phyloP scores from a whole-genome alignment of 1,140 invertebrate genomes.

The Drosophila sturtevanti region DNA sequence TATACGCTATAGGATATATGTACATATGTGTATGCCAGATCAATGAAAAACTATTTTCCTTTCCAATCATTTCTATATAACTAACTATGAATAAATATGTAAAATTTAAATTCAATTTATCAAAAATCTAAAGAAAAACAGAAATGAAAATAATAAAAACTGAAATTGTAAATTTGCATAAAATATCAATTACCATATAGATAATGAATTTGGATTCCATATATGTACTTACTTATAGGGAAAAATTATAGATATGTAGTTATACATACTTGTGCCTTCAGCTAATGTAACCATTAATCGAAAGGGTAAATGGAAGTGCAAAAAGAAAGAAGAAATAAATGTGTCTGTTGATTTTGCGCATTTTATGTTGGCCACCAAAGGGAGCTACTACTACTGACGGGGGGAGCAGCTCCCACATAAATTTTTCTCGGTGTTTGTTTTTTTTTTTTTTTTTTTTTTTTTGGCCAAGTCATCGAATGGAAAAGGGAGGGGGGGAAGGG shows the following conservation, averaged over 20 bases:
- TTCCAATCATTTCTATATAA: no score
- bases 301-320: constrained; percentile 16
- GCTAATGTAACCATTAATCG: constrained; percentile 8
- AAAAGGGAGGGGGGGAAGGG: background rate
- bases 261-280: background rate
- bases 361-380: constrained; percentile 41
- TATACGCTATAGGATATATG: background rate
- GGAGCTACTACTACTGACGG: constrained; percentile 18
- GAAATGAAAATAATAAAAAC: no score
- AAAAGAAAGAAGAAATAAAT: constrained; percentile 51
- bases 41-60: no score
- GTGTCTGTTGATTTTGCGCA: constrained; percentile 68
- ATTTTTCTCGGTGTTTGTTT: constrained; percentile 25
- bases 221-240: no score
- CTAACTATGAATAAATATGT: no score
- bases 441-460: background rate
- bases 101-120: no score
- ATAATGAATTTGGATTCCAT: no score
- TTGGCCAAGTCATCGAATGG: constrained; percentile 15
- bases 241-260: no score
- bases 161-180: no score
- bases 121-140: no score
- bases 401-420: constrained; percentile 75
- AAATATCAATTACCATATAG: no score
- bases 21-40: no score